phyloP scores from a whole-genome alignment of 2,797 vertebrate genomes.

The Sebastes paucispinis region DNA sequence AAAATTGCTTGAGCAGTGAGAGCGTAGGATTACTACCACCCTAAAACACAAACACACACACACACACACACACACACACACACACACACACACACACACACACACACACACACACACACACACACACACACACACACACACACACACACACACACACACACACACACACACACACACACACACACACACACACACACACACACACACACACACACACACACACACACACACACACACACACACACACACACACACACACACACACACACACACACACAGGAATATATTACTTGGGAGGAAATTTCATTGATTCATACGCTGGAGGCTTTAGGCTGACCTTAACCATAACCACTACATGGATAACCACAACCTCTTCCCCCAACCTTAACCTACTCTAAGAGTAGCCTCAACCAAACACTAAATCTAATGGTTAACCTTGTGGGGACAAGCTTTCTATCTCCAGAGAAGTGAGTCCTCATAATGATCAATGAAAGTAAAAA shows the following conservation, averaged over 20 bases:
- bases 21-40: slow-evolving; percentile 33
- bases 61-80: not conserved
- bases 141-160: not conserved
- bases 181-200: slow-evolving; percentile 12
- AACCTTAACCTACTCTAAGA: not conserved
- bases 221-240: not conserved
- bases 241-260: slow-evolving; percentile 4
- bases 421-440: not conserved
- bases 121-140: not conserved
- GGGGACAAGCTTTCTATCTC: not conserved
- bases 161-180: slow-evolving; percentile 4
- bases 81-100: slow-evolving; percentile 10
- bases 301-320: slow-evolving; percentile 14
- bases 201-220: slow-evolving; percentile 1
- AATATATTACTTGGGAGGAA: slow-evolving; percentile 2
- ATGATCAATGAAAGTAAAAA: not conserved
- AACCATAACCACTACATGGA: not conserved
- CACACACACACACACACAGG: slow-evolving; percentile 3
- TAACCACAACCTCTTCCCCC: not conserved
- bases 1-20: slow-evolving; percentile 46
- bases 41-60: slow-evolving; percentile 13
- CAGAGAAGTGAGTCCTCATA: not conserved
- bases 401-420: not conserved
- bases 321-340: not conserved
- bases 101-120: slow-evolving; percentile 11